Evolutionary conservation across 1,140 invertebrate species (phyloP).

Genomic region (Bombus waltoni): DNA sequence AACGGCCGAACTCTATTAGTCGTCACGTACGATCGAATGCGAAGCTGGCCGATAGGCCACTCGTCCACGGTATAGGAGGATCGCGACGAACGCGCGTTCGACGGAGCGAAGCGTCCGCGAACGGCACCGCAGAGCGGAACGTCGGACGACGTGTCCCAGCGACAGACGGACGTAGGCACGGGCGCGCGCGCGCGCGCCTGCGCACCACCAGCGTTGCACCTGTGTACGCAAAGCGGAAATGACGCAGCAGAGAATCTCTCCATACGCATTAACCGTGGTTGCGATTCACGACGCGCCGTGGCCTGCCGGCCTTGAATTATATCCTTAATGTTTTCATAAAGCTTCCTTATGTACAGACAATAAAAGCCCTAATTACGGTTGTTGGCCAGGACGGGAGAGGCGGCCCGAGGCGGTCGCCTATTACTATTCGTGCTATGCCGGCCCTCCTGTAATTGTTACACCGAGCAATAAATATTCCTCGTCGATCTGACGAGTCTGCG

Average conservation of each 20-base stretch:
- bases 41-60: too few relatives aligned
- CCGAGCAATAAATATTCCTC: slow-evolving; percentile 73
- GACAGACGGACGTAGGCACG: too few relatives aligned
- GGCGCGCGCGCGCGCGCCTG: not conserved
- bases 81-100: too few relatives aligned
- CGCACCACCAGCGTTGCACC: slow-evolving; percentile 15
- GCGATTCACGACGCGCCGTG: slow-evolving; percentile 48
- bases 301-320: slow-evolving; percentile 69
- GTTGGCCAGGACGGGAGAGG: slow-evolving; percentile 49
- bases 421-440: slow-evolving; percentile 70
- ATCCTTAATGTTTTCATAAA: slow-evolving; percentile 78
- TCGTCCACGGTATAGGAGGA: too few relatives aligned
- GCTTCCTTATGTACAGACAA: slow-evolving; percentile 73
- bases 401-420: slow-evolving; percentile 55
- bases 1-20: slow-evolving; percentile 67
- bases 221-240: slow-evolving; percentile 72
- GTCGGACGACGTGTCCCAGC: too few relatives aligned
- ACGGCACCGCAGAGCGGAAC: too few relatives aligned
- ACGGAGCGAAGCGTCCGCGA: too few relatives aligned
- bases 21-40: slow-evolving; percentile 23
- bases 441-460: slow-evolving; percentile 67
- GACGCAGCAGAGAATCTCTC: slow-evolving; percentile 63
- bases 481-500: slow-evolving; percentile 71
- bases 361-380: slow-evolving; percentile 74
- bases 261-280: slow-evolving; percentile 49